These are phyloP conservation scores for Petrocephalus zakoni DNA, from an alignment of 2,113 vertebrate genomes.

Conservation along the genomic window DNA sequence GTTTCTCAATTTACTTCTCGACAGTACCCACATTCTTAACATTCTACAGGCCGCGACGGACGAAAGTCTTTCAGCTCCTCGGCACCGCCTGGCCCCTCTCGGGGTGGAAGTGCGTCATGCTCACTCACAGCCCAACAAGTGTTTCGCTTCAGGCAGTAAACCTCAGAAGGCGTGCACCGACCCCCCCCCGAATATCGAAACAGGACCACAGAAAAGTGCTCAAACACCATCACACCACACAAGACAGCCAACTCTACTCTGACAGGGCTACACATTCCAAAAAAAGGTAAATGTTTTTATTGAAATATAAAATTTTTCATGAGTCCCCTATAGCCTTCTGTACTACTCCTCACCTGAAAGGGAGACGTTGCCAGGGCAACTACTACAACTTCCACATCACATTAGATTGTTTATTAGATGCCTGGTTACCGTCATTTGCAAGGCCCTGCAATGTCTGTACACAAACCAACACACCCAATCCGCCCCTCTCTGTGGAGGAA, in stretches of 20 bases:
- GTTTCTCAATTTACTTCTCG: slow-evolving; percentile 20
- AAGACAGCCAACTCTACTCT: neutral
- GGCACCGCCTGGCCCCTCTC: neutral
- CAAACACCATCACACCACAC: slow-evolving; percentile 24
- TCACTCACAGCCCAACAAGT: neutral
- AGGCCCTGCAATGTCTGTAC: neutral
- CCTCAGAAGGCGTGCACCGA: slow-evolving; percentile 28
- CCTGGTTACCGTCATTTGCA: no score
- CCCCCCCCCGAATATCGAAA: slow-evolving; percentile 43
- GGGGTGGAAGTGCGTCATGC: neutral
- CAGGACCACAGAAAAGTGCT: slow-evolving; percentile 32
- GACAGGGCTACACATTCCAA: neutral
- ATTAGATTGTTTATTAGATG: neutral
- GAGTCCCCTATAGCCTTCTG: neutral
- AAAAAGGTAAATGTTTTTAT: neutral
- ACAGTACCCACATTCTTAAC: slow-evolving; percentile 35
- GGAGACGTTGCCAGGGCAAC: neutral
- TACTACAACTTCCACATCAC: neutral
- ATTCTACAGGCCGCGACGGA: slow-evolving; percentile 25
- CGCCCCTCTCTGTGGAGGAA: neutral
- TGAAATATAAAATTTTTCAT: neutral
- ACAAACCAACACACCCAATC: neutral
- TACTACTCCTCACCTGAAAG: neutral
- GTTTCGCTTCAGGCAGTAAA: slow-evolving; percentile 38
- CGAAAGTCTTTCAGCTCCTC: slow-evolving; percentile 23